Base-by-base conservation (phyloP, 2,888 invertebrate species). In the Noctua pronuba region DNA sequence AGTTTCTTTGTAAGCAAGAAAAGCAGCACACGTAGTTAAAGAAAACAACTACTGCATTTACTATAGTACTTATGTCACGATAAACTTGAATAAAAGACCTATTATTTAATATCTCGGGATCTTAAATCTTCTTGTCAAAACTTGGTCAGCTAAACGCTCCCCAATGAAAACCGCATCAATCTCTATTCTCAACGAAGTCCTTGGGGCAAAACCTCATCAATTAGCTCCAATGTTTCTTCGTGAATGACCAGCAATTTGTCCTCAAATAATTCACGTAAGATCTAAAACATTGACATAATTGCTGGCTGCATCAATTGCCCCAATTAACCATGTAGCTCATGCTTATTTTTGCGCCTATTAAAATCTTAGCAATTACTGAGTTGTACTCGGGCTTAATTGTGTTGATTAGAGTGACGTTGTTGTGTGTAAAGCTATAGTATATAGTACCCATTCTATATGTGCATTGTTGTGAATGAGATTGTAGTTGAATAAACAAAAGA, bases 291-390 rank as follows among this genome's bases (percentile, higher is more conserved):
- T 82, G 68, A 73, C 72, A 86, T 86, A 88, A 88, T 89, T 80
- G 66, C 62, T 78, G 41, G 8, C 67, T 85, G 58, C 44, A 79
- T 49, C 86, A 87, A 82, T 89, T 70, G 73, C 64, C 67, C 41
- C 80, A 89, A 88, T 87, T 89, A 89, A 79, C 81, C 46, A 60
- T 66, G 58, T 69, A n/a, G 80, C 76, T 89, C 90, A 86, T 79
- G 69, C 73, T 81, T 87, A 85, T 86, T 88, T 86, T 41, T 80
- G 86, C 38, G 62, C 41, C 16, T 83, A 88, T 89, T 86, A 89
- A 87, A 88, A 88, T 86, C 86, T 75, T 80, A 68, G 38, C 88
- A 84, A 88, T 84, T 86, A 79, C 75, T 79, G 49, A 81, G 88
- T 87, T 86, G 79, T 64, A 78, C 75, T 83, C 72, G 41, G 28